Base-by-base conservation (phyloP, 1,140 invertebrate species). In the Tetragonula clypearis region DNA sequence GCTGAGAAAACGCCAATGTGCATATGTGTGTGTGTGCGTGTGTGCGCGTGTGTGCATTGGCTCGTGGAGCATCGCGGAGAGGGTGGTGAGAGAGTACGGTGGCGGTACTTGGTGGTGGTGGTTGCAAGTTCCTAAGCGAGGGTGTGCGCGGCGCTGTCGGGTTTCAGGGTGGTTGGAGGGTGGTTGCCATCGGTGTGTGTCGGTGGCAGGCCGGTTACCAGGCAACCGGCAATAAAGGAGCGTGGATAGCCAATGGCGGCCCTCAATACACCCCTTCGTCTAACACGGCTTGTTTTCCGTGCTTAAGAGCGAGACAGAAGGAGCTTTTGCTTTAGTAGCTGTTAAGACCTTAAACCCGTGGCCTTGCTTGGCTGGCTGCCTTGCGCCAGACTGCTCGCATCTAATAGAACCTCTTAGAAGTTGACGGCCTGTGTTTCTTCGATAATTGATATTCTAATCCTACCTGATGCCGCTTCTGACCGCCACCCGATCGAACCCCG, bases 201-300 rank as follows among this genome's bases (percentile, higher is more conserved):
- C 87, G 90, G 91, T 91, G 91, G 89, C 91, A 90, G 89, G 86
- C 90, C 86, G 93, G 94, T 95, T 94, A 94, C 94, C 92, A 93
- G 86, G 94, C 94, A 95, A 95, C 94, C 91, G 87, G 90, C 92
- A 91, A 94, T 95, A 94, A 94, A 95, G 93, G 93, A 92, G 92
- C 92, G 85, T 92, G 93, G 90, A 94, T 95, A 91, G 94, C 94
- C 94, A 95, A 95, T 95, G 94, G 94, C 93, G 93, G 93, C 90
- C 85, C 92, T 94, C 93, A 92, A 93, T 93, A 92, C 90, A 90
- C 92, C 92, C 93, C 93, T 93, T 93, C 92, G 92, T 92, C 93
- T 93, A 94, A 93, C 92, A 84, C 93, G 88, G 93, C 93, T 94
- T 94, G 93, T 94, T 94, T 94, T 92, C 88, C 92, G 90, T 93